Evolutionary conservation across 1,140 invertebrate species (phyloP).

Genomic region (Pissodes strobi): DNA sequence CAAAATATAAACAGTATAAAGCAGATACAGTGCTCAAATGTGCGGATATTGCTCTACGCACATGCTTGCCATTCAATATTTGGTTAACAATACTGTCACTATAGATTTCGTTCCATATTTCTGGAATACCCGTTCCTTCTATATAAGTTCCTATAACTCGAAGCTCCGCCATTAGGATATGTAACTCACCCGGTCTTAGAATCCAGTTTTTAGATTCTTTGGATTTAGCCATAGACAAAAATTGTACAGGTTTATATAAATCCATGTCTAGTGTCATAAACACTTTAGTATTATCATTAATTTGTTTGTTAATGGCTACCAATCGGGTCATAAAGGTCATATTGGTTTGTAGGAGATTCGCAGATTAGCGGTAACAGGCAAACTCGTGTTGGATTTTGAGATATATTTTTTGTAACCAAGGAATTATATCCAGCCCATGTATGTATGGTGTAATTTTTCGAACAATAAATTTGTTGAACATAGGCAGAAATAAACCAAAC

Average conservation of each 20-base stretch:
- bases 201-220: too few relatives aligned
- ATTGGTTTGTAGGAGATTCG: neutral
- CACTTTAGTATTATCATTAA: neutral
- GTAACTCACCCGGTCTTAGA: neutral
- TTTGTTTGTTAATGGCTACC: neutral
- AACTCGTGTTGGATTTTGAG: neutral
- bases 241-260: neutral
- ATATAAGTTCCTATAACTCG: neutral
- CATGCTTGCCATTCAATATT: neutral
- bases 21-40: neutral
- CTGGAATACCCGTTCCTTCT: neutral
- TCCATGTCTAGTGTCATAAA: neutral
- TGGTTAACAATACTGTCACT: neutral
- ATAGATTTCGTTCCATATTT: neutral
- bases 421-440: neutral
- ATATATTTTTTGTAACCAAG: neutral
- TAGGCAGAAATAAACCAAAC: neutral
- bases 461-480: neutral
- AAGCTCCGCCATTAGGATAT: neutral
- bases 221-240: neutral
- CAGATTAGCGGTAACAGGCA: neutral
- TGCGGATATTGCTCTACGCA: neutral
- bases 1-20: neutral
- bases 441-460: neutral
- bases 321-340: neutral